Evolutionary conservation across 2,888 invertebrate species (phyloP).

Genomic region (Dorcus hopei): DNA sequence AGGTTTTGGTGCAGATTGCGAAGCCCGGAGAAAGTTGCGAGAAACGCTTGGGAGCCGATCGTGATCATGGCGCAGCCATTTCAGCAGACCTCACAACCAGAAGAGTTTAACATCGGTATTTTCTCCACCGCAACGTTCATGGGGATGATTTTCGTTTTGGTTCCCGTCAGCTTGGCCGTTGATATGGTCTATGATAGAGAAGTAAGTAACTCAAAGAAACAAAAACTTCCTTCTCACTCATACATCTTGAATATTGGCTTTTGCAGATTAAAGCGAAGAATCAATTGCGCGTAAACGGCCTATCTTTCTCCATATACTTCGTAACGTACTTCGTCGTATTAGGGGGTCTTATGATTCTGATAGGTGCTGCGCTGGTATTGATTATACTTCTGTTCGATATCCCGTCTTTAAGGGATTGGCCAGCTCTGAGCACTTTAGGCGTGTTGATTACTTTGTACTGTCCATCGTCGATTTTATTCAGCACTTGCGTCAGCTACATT

Average conservation of each 20-base stretch:
- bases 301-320: slow-evolving; percentile 73
- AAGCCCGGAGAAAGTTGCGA: slow-evolving; percentile 18
- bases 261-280: slow-evolving; percentile 77
- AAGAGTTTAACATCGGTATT: slow-evolving; percentile 67
- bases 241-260: background rate
- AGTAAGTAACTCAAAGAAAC: slow-evolving; percentile 53
- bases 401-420: slow-evolving; percentile 65
- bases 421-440: slow-evolving; percentile 67
- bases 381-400: slow-evolving; percentile 68
- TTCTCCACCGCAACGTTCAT: slow-evolving; percentile 73
- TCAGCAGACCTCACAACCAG: slow-evolving; percentile 70
- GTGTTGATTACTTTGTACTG: slow-evolving; percentile 67
- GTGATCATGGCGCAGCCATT: slow-evolving; percentile 67
- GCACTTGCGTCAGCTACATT: slow-evolving; percentile 73
- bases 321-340: slow-evolving; percentile 72
- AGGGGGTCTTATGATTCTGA: slow-evolving; percentile 65
- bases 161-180: slow-evolving; percentile 73
- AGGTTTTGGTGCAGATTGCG: slow-evolving; percentile 5
- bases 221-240: background rate
- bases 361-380: slow-evolving; percentile 61
- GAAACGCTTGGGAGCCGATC: slow-evolving; percentile 56
- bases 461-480: slow-evolving; percentile 72
- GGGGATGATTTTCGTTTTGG: slow-evolving; percentile 76
- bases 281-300: slow-evolving; percentile 76
- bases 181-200: slow-evolving; percentile 82